phyloP scores from a whole-genome alignment of 2,888 invertebrate genomes.

The Melanostoma scalare region DNA sequence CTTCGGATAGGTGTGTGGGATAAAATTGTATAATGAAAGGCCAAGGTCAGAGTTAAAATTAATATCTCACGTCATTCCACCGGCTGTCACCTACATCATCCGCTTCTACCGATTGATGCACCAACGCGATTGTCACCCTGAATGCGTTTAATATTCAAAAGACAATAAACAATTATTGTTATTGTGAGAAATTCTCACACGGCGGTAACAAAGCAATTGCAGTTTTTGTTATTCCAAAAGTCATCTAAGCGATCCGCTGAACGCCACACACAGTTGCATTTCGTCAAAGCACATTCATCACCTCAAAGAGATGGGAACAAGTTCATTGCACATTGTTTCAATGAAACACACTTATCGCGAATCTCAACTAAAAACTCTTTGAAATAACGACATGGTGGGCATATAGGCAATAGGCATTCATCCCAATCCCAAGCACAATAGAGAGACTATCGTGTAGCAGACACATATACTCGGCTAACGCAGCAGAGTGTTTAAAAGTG shows the following conservation, averaged over 20 bases:
- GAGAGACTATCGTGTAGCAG: no score
- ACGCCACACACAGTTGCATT: conserved; percentile 29
- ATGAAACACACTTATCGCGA: conserved; percentile 2
- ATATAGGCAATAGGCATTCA: no score
- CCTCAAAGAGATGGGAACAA: conserved; percentile 40
- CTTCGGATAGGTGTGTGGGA: no score
- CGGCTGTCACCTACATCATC: not conserved
- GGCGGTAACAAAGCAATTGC: conserved; percentile 32
- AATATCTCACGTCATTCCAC: no score
- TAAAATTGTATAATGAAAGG: no score
- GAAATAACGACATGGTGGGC: conserved; percentile 3
- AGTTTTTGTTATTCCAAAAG: conserved; percentile 39
- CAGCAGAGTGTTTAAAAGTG: conserved; percentile 4
- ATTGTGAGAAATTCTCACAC: conserved; percentile 46
- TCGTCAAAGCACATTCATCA: conserved; percentile 17
- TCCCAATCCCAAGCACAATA: no score
- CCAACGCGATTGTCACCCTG: conserved; percentile 1
- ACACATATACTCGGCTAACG: no score
- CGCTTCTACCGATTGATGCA: conserved; percentile 3
- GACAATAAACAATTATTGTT: conserved; percentile 25
- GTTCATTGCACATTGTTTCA: conserved; percentile 57
- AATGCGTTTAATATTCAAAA: conserved; percentile 16
- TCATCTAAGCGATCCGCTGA: conserved; percentile 13
- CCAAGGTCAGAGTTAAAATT: no score
- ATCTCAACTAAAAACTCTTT: conserved; percentile 11